phyloP scores from a whole-genome alignment of 2,113 vertebrate genomes.

The Romanogobio albipinnatus region DNA sequence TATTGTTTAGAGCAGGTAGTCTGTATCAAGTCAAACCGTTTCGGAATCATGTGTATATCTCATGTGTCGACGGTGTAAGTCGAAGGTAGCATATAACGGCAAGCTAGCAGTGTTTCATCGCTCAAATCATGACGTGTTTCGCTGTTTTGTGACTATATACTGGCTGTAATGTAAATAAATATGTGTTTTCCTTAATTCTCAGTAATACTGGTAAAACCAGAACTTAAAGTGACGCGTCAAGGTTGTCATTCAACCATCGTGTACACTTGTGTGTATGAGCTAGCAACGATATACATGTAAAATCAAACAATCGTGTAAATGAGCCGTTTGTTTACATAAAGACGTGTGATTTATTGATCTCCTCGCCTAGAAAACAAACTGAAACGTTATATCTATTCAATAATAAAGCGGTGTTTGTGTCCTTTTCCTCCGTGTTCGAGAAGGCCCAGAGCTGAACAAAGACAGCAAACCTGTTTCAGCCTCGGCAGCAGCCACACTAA shows the following conservation, averaged over 20 bases:
- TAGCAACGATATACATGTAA: neutral
- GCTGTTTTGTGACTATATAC: neutral
- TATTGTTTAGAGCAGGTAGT: neutral
- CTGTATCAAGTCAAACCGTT: neutral
- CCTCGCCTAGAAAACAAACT: neutral
- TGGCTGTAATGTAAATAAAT: neutral
- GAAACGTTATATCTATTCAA: neutral
- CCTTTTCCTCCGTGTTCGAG: constrained; percentile 9
- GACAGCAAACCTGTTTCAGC: neutral
- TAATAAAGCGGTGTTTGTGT: neutral
- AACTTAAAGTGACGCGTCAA: neutral
- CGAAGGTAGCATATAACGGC: neutral
- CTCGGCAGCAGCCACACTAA: neutral
- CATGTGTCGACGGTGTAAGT: neutral
- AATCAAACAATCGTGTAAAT: neutral
- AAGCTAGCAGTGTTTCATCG: neutral
- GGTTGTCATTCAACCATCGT: neutral
- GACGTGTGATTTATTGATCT: neutral
- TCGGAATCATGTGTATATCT: neutral
- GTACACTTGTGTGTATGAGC: neutral
- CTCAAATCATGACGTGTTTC: neutral
- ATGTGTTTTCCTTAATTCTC: neutral
- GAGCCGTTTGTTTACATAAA: neutral
- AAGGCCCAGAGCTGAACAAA: constrained; percentile 34
- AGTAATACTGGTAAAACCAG: neutral